A percentile compares a stretch with the other conserved stretches of the same genome.
Evolutionary conservation across 2,797 vertebrate genomes (phyloP).

Genomic region (Pseudocheirus occidentalis): DNA sequence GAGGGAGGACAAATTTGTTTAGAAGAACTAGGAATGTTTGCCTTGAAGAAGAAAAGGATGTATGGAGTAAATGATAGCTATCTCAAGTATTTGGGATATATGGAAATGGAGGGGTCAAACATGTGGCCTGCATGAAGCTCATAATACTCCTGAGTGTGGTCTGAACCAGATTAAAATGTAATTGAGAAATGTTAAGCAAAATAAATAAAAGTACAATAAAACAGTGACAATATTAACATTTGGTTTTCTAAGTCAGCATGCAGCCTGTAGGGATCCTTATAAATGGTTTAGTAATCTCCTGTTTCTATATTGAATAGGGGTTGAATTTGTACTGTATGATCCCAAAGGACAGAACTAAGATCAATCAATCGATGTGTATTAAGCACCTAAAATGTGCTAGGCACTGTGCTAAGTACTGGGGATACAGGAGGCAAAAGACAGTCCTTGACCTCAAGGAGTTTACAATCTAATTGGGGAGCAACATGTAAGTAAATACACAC

Average conservation of each 20-base stretch:
- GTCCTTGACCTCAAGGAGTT: neutral
- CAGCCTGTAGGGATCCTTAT: neutral
- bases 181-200: neutral
- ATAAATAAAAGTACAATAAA: neutral
- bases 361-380: neutral
- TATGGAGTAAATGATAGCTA: neutral
- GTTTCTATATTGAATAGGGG: neutral
- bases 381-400: neutral
- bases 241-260: neutral
- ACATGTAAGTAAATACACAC: neutral
- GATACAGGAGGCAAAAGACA: neutral
- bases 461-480: neutral
- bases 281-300: neutral
- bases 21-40: neutral
- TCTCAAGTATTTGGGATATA: neutral
- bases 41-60: neutral
- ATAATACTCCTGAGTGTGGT: neutral
- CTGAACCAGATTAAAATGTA: neutral
- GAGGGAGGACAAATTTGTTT: neutral
- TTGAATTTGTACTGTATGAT: neutral
- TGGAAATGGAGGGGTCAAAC: neutral
- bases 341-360: neutral
- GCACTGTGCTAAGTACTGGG: neutral
- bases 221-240: neutral
- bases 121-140: neutral